Percentiles rank a stretch among this genome's conserved stretches.
Evolutionary conservation across 2,113 vertebrate species (phyloP).

Genomic region (Catharus bicknelli): DNA sequence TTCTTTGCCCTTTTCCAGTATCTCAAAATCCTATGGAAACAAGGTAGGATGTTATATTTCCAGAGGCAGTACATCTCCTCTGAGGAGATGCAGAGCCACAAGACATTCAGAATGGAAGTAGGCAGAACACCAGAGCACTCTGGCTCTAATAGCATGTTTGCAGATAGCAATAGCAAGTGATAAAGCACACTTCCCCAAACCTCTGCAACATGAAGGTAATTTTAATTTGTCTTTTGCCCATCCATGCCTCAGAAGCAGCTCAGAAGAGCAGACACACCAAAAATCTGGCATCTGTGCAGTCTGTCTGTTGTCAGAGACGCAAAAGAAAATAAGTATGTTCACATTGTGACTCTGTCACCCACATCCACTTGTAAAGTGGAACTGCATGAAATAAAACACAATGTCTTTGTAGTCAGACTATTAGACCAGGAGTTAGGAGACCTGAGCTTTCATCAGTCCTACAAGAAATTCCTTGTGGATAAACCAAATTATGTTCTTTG

Average conservation of each 20-base stretch:
- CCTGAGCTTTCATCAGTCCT: conserved; percentile 21
- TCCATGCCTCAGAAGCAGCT: neutral
- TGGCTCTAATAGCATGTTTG: neutral
- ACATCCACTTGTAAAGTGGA: neutral
- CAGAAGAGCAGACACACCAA: neutral
- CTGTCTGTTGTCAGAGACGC: neutral
- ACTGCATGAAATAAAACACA: neutral
- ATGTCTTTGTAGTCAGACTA: neutral
- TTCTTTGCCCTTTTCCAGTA: neutral
- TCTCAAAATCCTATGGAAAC: neutral
- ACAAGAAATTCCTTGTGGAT: conserved; percentile 5
- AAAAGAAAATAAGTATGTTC: neutral
- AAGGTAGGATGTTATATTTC: neutral
- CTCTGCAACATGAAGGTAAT: neutral
- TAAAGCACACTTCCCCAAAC: neutral
- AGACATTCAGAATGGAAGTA: neutral
- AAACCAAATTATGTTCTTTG: neutral
- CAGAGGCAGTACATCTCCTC: neutral
- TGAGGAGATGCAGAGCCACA: neutral
- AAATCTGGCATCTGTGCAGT: neutral
- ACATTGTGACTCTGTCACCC: neutral
- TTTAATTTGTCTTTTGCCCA: neutral
- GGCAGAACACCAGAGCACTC: neutral
- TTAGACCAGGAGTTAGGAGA: neutral
- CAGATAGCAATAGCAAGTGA: neutral